These are phyloP conservation scores for Sebastes baramenuke DNA, from an alignment of 2,797 vertebrate genomes.

Conservation along the genomic window DNA sequence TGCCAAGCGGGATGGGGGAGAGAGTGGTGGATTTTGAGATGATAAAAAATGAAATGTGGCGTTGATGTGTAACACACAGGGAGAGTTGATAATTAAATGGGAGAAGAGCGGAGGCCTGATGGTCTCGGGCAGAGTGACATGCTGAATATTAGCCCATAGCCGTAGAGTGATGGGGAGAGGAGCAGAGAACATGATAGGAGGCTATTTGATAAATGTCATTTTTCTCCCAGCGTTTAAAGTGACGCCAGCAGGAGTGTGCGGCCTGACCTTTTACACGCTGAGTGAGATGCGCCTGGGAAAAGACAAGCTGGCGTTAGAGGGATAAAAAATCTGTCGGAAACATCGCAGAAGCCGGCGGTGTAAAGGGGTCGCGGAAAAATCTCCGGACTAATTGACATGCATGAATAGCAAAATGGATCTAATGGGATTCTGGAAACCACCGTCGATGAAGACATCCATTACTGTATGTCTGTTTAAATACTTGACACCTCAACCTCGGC, in stretches of 20 bases:
- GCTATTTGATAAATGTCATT: conserved; percentile 71
- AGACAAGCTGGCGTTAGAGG: conserved; percentile 36
- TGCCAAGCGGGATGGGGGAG: background rate
- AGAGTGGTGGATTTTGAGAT: conserved; percentile 24
- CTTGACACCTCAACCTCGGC: conserved; percentile 15
- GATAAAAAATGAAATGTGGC: conserved; percentile 42
- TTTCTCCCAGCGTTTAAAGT: conserved; percentile 57
- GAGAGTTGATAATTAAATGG: conserved; percentile 58
- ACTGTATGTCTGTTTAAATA: conserved; percentile 28
- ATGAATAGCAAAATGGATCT: conserved; percentile 47
- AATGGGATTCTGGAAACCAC: conserved; percentile 35
- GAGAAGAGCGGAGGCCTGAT: conserved; percentile 40
- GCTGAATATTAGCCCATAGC: conserved; percentile 50
- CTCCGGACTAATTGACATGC: conserved; percentile 34
- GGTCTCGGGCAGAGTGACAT: conserved; percentile 52
- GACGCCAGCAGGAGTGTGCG: conserved; percentile 49
- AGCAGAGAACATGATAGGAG: conserved; percentile 40
- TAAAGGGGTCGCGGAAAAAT: conserved; percentile 10
- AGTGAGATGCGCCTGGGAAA: conserved; percentile 45
- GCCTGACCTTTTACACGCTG: conserved; percentile 67
- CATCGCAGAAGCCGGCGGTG: conserved; percentile 5
- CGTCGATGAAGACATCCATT: conserved; percentile 24
- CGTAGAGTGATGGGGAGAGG: conserved; percentile 29
- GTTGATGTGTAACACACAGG: conserved; percentile 34
- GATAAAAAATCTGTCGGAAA: conserved; percentile 41